A percentile compares a stretch with the other conserved stretches of the same genome.
Evolutionary conservation across 2,888 invertebrate species (phyloP).

Genomic region (Euzetes globulus): DNA sequence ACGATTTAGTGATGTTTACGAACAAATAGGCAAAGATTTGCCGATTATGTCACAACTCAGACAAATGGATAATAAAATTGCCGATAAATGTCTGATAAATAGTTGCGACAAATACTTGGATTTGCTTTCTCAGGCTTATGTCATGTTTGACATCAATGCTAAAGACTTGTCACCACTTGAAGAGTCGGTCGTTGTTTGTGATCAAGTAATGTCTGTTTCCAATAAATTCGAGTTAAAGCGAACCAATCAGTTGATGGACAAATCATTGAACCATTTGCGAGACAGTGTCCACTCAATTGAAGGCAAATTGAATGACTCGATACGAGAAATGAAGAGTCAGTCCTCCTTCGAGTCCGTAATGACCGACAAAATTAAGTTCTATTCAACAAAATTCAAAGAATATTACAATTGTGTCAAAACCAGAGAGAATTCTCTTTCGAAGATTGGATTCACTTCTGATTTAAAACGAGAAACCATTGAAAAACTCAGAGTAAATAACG

Average conservation of each 20-base stretch:
- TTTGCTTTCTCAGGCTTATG: slow-evolving; percentile 1
- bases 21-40: neutral
- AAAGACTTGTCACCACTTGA: neutral
- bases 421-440: neutral
- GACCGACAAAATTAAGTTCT: neutral
- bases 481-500: neutral
- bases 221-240: neutral
- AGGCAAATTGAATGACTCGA: neutral
- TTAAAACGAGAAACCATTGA: neutral
- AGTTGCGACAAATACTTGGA: slow-evolving; percentile 4
- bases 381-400: slow-evolving; percentile 2
- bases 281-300: neutral
- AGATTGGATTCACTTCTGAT: slow-evolving; percentile 3
- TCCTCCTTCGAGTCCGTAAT: neutral
- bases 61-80: neutral
- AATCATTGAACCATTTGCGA: neutral
- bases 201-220: neutral
- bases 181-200: neutral
- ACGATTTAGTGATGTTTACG: neutral
- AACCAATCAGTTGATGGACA: neutral
- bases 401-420: neutral
- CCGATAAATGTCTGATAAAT: neutral
- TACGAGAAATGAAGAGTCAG: neutral
- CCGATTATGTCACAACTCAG: neutral
- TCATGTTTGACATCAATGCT: slow-evolving; percentile 1